phyloP scores from a whole-genome alignment of 2,113 vertebrate genomes.

The Vicugna pacos region DNA sequence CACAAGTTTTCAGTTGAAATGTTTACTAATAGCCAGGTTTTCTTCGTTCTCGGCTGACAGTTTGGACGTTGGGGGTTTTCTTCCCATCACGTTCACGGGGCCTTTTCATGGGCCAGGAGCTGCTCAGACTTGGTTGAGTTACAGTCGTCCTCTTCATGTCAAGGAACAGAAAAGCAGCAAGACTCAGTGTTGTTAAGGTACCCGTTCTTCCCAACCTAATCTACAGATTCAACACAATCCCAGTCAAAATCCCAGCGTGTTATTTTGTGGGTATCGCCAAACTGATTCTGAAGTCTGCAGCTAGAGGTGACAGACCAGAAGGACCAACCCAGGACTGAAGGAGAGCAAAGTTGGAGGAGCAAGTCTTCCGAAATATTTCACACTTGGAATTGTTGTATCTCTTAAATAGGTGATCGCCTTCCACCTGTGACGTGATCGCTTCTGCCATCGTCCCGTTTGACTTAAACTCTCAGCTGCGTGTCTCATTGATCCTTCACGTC shows the following conservation, averaged over 20 bases:
- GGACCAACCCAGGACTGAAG: accelerated
- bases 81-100: too few relatives aligned
- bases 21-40: neutral
- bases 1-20: neutral
- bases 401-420: neutral
- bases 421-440: accelerated
- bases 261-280: neutral
- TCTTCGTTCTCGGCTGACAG: neutral
- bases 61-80: neutral
- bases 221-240: neutral
- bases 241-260: neutral
- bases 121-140: neutral
- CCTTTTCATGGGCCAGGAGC: neutral
- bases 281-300: accelerated
- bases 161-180: neutral
- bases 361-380: accelerated
- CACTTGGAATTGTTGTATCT: accelerated
- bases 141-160: too few relatives aligned
- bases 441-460: accelerated
- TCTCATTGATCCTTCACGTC: too few relatives aligned
- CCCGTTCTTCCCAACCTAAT: neutral
- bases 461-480: too few relatives aligned
- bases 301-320: too few relatives aligned
- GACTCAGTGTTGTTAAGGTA: too few relatives aligned
- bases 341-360: neutral